Conservation (phyloP, 2,888 invertebrate species). For the Hirtodrosophila cameraria region DNA sequence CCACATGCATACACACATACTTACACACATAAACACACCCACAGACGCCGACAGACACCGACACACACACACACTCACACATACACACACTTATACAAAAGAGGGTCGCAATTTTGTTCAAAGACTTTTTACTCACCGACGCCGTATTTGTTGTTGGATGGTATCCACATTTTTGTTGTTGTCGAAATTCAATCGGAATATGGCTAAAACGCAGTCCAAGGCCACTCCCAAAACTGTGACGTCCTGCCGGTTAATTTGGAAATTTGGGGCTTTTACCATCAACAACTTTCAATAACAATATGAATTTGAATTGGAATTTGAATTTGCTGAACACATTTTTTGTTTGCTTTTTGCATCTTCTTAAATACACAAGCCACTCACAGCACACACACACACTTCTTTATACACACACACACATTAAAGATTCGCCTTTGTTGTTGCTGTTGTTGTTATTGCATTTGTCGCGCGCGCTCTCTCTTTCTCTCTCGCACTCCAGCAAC, state of each 20-base stretch:
- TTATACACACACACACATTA: conserved; percentile 21
- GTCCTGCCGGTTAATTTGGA: conserved; percentile 30
- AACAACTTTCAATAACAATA: conserved; percentile 38
- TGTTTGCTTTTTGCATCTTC: conserved; percentile 59
- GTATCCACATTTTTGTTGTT: conserved; percentile 81
- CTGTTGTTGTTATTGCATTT: conserved; percentile 48
- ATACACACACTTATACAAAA: conserved; percentile 1
- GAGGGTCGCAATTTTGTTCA: conserved; percentile 24
- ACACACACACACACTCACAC: conserved; percentile 2
- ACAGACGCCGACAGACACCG: conserved; percentile 9
- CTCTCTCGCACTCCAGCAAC: conserved; percentile 22
- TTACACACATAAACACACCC: conserved; percentile 12
- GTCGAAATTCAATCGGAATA: conserved; percentile 45
- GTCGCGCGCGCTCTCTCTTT: conserved; percentile 22
- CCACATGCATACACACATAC: conserved; percentile 18
- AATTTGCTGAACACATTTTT: conserved; percentile 43
- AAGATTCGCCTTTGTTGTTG: conserved; percentile 51
- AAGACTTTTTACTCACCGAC: conserved; percentile 81
- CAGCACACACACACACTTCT: conserved; percentile 18
- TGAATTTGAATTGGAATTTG: conserved; percentile 38
- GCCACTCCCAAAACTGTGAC: conserved; percentile 50
- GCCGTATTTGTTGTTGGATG: conserved; percentile 84
- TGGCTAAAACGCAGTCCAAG: conserved; percentile 38
- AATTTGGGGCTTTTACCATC: conserved; percentile 23
- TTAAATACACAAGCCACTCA: conserved; percentile 23